Evolutionary conservation across 2,113 vertebrate species (phyloP).

Genomic region (Bombycilla garrulus): DNA sequence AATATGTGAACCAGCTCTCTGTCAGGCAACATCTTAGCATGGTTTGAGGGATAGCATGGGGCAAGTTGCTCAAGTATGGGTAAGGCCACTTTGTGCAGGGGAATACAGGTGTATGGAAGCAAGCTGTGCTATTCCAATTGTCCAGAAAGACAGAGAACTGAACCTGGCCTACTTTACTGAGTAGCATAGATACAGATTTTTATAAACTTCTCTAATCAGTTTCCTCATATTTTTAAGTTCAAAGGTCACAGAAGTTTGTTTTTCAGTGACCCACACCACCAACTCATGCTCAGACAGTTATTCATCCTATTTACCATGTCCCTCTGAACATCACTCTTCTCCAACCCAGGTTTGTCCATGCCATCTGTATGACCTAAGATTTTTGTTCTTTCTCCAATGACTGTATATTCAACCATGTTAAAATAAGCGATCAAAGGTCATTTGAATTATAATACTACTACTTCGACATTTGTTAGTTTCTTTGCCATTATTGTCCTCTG

Average conservation of each 20-base stretch:
- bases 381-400: not conserved
- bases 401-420: not conserved
- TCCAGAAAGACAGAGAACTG: not conserved
- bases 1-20: not conserved
- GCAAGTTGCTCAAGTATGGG: not conserved
- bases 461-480: not conserved
- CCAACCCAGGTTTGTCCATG: not conserved
- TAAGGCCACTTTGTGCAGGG: not conserved
- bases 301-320: conserved; percentile 14
- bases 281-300: conserved; percentile 32
- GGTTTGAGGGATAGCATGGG: not conserved
- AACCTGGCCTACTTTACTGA: not conserved
- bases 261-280: not conserved
- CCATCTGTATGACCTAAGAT: not conserved
- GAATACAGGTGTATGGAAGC: not conserved
- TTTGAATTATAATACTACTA: not conserved
- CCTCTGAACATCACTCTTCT: not conserved
- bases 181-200: not conserved
- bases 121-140: not conserved
- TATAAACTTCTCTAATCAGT: not conserved
- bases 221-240: conserved; percentile 24
- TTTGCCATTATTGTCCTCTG: not conserved
- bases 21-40: not conserved
- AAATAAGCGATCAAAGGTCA: not conserved
- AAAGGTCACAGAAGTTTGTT: not conserved